Percentiles rank a stretch among this genome's conserved stretches.
Conservation (phyloP, 1,140 invertebrate species). For the Bombus confusus region DNA sequence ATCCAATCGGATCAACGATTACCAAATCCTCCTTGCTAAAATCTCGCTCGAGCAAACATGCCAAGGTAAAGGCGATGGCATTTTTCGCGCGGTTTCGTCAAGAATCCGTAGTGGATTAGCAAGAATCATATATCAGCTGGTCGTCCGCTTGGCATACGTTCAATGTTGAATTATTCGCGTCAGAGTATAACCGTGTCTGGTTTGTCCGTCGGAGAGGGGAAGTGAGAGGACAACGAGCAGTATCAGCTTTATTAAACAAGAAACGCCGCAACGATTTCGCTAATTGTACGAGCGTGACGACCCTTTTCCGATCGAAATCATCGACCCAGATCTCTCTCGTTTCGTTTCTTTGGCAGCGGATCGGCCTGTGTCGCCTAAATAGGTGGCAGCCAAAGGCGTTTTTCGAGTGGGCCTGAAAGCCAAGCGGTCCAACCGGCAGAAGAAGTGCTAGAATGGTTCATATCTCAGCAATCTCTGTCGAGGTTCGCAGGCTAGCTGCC, state of each 20-base stretch:
- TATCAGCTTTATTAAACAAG: constrained; percentile 39
- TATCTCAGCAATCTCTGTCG: constrained; percentile 80
- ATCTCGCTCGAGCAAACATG: not conserved
- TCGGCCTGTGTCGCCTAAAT: constrained; percentile 76
- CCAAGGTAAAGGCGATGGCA: not conserved
- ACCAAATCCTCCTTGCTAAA: not conserved
- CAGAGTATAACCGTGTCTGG: not conserved
- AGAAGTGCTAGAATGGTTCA: constrained; percentile 70
- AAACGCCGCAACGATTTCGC: constrained; percentile 34
- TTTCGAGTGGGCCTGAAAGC: constrained; percentile 64
- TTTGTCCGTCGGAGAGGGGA: too few relatives aligned
- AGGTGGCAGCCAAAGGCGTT: constrained; percentile 67
- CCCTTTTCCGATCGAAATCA: constrained; percentile 76
- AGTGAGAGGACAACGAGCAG: not conserved
- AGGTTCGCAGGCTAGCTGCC: constrained; percentile 76
- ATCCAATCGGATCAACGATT: not conserved
- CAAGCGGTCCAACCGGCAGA: constrained; percentile 44
- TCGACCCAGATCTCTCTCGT: constrained; percentile 79
- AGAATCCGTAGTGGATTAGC: constrained; percentile 36
- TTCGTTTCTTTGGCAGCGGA: constrained; percentile 58
- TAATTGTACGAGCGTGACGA: constrained; percentile 40
- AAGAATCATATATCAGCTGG: constrained; percentile 6
- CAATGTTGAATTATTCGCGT: constrained; percentile 44
- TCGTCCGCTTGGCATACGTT: constrained; percentile 40
- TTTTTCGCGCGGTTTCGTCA: constrained; percentile 5